phyloP scores from a whole-genome alignment of 2,113 vertebrate species.

The Hippocampus barbouri region DNA sequence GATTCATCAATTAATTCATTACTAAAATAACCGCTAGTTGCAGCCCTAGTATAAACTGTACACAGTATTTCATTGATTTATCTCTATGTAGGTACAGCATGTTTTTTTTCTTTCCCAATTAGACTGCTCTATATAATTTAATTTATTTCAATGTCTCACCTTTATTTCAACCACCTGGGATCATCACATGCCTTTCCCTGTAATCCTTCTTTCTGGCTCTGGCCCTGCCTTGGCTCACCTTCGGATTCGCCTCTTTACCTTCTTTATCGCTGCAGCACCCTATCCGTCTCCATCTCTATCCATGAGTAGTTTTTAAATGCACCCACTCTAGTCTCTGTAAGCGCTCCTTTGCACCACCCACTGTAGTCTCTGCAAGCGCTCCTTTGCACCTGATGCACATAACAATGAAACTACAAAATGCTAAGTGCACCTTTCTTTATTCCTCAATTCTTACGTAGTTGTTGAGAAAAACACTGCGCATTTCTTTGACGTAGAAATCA shows the following conservation, averaged over 20 bases:
- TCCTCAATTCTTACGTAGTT: slow-evolving; percentile 1
- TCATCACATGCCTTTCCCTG: slow-evolving; percentile 23
- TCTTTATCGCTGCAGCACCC: slow-evolving; percentile 30
- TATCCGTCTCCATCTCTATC: slow-evolving; percentile 31
- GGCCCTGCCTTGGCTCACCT: slow-evolving; percentile 23
- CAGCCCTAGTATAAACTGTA: too few relatives aligned
- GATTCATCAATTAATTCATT: too few relatives aligned
- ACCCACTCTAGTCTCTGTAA: slow-evolving; percentile 19
- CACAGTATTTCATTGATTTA: too few relatives aligned
- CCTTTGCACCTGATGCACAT: slow-evolving; percentile 12
- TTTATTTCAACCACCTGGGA: slow-evolving; percentile 24
- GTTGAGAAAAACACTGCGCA: background rate
- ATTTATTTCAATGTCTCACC: slow-evolving; percentile 4
- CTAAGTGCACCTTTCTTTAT: slow-evolving; percentile 5
- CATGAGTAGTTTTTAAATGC: slow-evolving; percentile 26
- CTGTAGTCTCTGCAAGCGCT: slow-evolving; percentile 21
- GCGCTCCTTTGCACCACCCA: slow-evolving; percentile 13
- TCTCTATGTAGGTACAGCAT: too few relatives aligned
- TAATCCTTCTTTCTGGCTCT: slow-evolving; percentile 34
- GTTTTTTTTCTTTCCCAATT: too few relatives aligned
- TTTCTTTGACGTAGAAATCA: slow-evolving; percentile 22
- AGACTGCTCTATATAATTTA: background rate
- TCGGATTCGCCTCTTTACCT: slow-evolving; percentile 13
- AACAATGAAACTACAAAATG: slow-evolving; percentile 11
- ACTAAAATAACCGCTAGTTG: too few relatives aligned